These are phyloP conservation scores for Calonectris borealis DNA, from an alignment of 2,113 vertebrate species.

Conservation along the genomic window DNA sequence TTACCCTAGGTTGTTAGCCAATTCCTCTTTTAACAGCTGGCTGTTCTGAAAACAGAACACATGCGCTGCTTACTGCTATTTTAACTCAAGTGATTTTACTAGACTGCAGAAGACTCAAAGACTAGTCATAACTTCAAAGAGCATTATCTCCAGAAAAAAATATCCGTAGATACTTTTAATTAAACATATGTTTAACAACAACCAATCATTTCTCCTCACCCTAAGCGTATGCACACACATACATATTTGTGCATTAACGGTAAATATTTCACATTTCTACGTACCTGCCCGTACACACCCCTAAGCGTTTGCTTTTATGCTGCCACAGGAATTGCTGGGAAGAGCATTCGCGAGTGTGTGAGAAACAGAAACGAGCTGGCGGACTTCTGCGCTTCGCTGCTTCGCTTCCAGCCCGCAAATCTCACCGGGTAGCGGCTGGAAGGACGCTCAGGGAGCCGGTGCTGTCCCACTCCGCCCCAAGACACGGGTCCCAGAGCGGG, in stretches of 20 bases:
- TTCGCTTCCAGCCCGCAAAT: accelerated
- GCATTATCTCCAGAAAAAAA: not conserved
- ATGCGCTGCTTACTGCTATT: accelerated
- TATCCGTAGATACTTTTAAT: accelerated
- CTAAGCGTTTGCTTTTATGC: accelerated
- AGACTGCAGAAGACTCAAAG: not conserved
- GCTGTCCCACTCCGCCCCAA: not conserved
- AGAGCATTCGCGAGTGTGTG: accelerated
- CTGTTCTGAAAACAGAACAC: not conserved
- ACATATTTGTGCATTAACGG: accelerated
- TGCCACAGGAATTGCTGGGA: not conserved
- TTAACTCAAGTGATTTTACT: not conserved
- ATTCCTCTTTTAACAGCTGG: not conserved
- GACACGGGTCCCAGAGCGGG: no score
- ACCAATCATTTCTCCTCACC: not conserved
- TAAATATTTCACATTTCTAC: accelerated
- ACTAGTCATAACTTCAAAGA: not conserved
- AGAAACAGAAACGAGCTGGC: accelerated
- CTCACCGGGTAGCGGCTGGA: not conserved
- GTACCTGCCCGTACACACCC: not conserved
- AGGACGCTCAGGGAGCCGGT: accelerated
- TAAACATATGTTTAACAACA: not conserved
- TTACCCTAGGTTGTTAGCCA: no score
- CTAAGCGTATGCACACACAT: accelerated
- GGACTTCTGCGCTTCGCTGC: accelerated